Conservation (phyloP, 2,888 invertebrate genomes). For the Heteromyza rotundicornis region DNA sequence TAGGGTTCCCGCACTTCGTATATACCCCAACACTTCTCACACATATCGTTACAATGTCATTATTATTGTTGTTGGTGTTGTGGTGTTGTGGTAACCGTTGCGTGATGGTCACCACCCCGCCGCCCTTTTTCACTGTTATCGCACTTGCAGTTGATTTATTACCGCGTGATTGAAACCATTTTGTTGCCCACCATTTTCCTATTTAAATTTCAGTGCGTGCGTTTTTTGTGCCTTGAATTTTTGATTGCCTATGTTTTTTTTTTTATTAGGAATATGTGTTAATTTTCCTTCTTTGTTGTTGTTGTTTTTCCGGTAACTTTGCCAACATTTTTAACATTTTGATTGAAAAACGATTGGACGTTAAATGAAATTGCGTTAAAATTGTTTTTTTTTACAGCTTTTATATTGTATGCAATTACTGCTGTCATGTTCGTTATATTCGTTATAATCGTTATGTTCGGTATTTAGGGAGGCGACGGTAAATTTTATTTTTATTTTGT, state of each 20-base stretch:
- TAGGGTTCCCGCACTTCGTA: too few species aligned
- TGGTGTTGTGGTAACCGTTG: neutral
- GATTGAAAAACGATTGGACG: neutral
- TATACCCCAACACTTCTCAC: too few species aligned
- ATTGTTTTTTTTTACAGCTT: too few species aligned
- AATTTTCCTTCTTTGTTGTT: neutral
- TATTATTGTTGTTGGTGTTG: neutral
- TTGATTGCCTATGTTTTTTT: neutral
- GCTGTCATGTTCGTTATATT: neutral
- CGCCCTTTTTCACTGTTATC: constrained; percentile 10
- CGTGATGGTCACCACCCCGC: neutral
- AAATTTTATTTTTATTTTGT: neutral
- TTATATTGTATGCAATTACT: neutral
- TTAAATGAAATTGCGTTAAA: neutral
- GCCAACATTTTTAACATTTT: constrained; percentile 1
- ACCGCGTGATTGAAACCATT: constrained; percentile 22
- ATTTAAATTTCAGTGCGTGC: neutral
- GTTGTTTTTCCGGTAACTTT: neutral
- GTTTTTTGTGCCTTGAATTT: neutral
- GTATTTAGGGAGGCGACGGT: neutral
- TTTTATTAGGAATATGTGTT: neutral
- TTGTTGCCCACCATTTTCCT: constrained; percentile 2
- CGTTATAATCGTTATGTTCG: too few species aligned
- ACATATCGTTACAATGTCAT: too few species aligned
- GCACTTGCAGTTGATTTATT: constrained; percentile 25